These are phyloP conservation scores for Ctenodactylus gundi DNA, from an alignment of 2,113 vertebrate species.

Conservation along the genomic window DNA sequence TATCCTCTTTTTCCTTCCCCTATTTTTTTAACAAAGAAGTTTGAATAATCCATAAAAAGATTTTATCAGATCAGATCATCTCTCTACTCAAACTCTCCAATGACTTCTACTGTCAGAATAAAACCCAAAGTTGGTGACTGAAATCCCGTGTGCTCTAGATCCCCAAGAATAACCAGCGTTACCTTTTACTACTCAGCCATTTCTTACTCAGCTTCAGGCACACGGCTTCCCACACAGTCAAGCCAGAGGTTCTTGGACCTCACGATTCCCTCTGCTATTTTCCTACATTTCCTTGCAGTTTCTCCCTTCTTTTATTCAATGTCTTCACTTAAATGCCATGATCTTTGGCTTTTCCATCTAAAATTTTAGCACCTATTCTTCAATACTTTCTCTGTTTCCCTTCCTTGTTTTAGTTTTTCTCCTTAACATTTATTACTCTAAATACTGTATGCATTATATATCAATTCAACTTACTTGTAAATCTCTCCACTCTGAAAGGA, in stretches of 20 bases:
- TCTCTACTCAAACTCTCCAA: neutral
- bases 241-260: neutral
- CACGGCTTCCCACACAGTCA: neutral
- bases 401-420: neutral
- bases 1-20: neutral
- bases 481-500: neutral
- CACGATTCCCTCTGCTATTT: neutral
- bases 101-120: neutral
- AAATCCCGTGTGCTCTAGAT: neutral
- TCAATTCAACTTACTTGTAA: neutral
- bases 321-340: neutral
- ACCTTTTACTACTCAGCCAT: neutral
- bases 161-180: neutral
- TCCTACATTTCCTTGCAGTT: neutral
- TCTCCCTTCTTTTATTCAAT: neutral
- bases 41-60: neutral
- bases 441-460: neutral
- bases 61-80: neutral
- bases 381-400: neutral
- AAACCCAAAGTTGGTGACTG: neutral
- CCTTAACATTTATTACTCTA: neutral
- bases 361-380: neutral
- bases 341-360: neutral
- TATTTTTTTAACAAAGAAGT: neutral
- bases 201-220: neutral